Evolutionary conservation across 2,797 vertebrate genomes (phyloP).

Genomic region (Leptatherina wallacei): DNA sequence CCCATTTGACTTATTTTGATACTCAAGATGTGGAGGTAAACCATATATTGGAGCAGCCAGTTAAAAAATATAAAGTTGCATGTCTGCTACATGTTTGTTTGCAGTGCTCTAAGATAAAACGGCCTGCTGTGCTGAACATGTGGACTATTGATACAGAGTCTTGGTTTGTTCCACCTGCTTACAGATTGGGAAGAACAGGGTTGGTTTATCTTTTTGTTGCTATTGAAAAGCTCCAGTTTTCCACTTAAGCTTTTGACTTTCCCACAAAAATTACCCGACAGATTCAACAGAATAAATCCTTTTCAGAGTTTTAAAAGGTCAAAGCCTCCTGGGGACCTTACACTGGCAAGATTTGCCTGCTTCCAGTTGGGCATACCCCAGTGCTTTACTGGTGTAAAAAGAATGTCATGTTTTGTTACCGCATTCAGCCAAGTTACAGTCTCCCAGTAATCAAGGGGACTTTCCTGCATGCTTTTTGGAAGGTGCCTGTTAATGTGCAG

Average conservation of each 20-base stretch:
- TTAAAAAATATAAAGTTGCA: conserved; percentile 25
- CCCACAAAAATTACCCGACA: conserved; percentile 59
- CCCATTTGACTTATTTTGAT: neutral
- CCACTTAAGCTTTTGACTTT: conserved; percentile 66
- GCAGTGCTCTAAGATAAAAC: conserved; percentile 50
- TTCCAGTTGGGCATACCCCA: conserved; percentile 73
- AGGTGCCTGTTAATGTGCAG: conserved; percentile 75
- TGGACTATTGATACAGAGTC: conserved; percentile 48
- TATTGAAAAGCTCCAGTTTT: conserved; percentile 58
- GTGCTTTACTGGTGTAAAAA: conserved; percentile 73
- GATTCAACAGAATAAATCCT: conserved; percentile 65
- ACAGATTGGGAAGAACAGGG: no score
- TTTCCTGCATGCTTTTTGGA: conserved; percentile 68
- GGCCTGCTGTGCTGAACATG: conserved; percentile 41
- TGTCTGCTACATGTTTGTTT: conserved; percentile 28
- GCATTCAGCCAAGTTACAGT: conserved; percentile 76
- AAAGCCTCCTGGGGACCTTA: conserved; percentile 66
- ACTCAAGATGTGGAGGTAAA: conserved; percentile 2
- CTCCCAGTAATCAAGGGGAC: conserved; percentile 74
- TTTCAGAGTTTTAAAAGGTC: conserved; percentile 64
- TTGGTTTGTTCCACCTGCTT: conserved; percentile 53
- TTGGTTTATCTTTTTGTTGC: conserved; percentile 36
- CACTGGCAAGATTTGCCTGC: conserved; percentile 59
- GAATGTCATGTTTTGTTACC: conserved; percentile 76
- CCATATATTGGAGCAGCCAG: conserved; percentile 35